Percentiles rank a stretch among this genome's conserved stretches.
Evolutionary conservation across 2,797 vertebrate species (phyloP).

Genomic region (Phalloptychus januarius): DNA sequence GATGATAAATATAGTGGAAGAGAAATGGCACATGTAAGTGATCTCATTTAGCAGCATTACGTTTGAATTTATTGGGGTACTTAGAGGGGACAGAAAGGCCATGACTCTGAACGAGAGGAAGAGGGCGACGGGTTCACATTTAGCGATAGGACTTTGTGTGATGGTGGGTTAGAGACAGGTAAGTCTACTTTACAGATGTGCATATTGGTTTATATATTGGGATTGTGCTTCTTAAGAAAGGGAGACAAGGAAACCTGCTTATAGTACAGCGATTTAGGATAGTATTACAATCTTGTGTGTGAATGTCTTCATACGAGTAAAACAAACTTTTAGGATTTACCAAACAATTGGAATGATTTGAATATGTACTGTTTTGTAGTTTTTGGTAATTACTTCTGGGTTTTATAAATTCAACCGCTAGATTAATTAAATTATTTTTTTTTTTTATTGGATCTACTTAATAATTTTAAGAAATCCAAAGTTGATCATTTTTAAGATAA

Average conservation of each 20-base stretch:
- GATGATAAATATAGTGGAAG: conserved; percentile 84
- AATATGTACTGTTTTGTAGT: background rate
- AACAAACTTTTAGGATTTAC: background rate
- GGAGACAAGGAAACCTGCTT: background rate
- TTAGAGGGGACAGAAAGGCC: conserved; percentile 82
- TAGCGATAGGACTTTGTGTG: conserved; percentile 12
- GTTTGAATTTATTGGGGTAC: conserved; percentile 85
- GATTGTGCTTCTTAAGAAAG: conserved; percentile 5
- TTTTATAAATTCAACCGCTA: background rate
- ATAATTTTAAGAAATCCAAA: background rate
- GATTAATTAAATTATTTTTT: background rate
- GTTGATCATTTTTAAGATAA: background rate
- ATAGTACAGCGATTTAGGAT: background rate
- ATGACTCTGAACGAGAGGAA: conserved; percentile 75
- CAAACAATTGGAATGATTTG: background rate
- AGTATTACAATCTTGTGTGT: background rate
- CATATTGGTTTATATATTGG: background rate
- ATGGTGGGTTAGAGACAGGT: background rate
- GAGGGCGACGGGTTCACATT: conserved; percentile 65
- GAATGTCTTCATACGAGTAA: background rate
- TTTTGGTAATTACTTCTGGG: background rate
- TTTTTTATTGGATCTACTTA: background rate
- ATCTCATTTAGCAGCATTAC: conserved; percentile 85
- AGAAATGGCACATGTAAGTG: conserved; percentile 86
- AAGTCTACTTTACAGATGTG: conserved; percentile 1